Conservation (phyloP, 37 sponge, comb jelly and placozoan genomes). For the Eunapius fragilis region DNA sequence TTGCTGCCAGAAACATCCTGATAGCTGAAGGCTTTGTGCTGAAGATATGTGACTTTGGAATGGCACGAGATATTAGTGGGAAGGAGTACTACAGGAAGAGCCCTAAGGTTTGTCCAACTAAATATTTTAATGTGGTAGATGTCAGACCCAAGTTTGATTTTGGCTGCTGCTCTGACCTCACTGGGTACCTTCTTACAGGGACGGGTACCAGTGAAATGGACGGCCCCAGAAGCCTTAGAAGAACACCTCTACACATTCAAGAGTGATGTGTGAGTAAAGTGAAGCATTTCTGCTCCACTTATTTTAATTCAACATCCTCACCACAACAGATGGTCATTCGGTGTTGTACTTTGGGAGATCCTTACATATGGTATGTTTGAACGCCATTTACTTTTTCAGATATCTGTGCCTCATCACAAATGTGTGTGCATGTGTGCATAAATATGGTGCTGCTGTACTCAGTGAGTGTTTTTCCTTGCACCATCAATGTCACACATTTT, state of each 20-base stretch:
- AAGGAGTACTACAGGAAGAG: conserved; percentile 29
- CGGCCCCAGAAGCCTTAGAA: conserved; percentile 70
- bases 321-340: conserved; percentile 79
- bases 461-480: too few species aligned
- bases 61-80: conserved; percentile 55
- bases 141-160: too few species aligned
- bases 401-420: too few species aligned
- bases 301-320: background rate
- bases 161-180: background rate
- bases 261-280: conserved; percentile 84
- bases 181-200: conserved; percentile 18
- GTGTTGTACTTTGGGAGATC: conserved; percentile 79
- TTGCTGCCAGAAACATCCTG: conserved; percentile 80
- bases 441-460: too few species aligned
- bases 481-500: background rate
- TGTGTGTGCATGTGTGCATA: background rate
- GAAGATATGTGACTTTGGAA: conserved; percentile 81
- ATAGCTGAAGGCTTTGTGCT: conserved; percentile 66
- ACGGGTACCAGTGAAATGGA: conserved; percentile 77
- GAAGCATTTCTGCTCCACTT: too few species aligned
- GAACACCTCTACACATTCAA: conserved; percentile 44
- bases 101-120: background rate
- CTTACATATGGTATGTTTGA: conserved; percentile 73
- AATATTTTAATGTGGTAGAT: background rate
- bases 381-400: background rate